Conservation (phyloP, 2,113 vertebrate genomes). For the Rhineura floridana region DNA sequence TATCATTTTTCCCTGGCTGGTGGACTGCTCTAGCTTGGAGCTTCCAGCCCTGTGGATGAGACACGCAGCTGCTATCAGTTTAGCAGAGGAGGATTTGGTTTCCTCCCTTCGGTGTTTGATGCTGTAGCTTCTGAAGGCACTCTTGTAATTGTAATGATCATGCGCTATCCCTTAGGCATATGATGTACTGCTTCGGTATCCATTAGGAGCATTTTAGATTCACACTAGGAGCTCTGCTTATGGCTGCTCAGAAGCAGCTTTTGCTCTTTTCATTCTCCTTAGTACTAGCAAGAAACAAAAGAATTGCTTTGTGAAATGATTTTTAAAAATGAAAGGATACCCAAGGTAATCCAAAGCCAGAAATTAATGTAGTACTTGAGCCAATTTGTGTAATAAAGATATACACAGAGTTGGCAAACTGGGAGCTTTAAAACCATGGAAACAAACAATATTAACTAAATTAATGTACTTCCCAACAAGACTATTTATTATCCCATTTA, state of each 20-base stretch:
- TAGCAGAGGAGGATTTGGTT: not conserved
- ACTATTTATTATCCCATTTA: not conserved
- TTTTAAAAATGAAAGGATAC: not conserved
- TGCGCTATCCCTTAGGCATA: not conserved
- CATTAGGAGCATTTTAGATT: constrained; percentile 11
- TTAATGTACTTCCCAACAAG: not conserved
- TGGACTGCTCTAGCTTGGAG: not conserved
- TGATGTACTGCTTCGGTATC: not conserved
- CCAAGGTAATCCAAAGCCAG: not conserved
- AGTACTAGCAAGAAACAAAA: not conserved
- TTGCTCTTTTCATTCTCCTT: not conserved
- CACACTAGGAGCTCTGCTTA: not conserved
- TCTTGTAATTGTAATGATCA: not conserved
- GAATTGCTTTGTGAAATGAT: not conserved
- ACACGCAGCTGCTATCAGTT: not conserved
- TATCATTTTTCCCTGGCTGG: not conserved
- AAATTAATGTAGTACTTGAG: not conserved
- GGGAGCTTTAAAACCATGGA: not conserved
- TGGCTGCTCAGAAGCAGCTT: not conserved
- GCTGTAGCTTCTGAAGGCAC: not conserved
- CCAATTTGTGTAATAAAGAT: not conserved
- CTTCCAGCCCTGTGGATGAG: not conserved
- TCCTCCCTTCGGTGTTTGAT: not conserved
- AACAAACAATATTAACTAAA: constrained; percentile 4
- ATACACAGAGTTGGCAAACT: not conserved